Evolutionary conservation across 2,888 invertebrate genomes (phyloP), one percentile per base, ranked within the genome.

Genomic region (Himalopsyche japonica): DNA sequence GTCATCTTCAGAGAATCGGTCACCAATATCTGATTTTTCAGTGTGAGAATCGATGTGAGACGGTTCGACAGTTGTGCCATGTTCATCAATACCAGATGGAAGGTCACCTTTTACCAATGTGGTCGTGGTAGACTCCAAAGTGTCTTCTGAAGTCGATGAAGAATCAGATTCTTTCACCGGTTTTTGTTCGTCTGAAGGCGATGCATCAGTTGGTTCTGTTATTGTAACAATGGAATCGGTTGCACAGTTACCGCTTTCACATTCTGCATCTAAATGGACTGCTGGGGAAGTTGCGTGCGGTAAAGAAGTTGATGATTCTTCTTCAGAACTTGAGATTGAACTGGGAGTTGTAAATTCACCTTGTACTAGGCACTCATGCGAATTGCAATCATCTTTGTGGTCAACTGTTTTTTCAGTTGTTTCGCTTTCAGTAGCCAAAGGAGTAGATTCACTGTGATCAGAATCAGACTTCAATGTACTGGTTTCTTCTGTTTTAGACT

Each of bases 191-290:
- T 27, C 48, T 48, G 30, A 48, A 49, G 57, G 3, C 43, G 43
- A 43, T 64, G 81, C 30, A 64, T 27, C 27, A 12, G 30, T 30
- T 6, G 43, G 12, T 27, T 79, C 79, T 79, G 79, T 47, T 48
- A 47, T 18, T 12, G 79, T 8, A 24, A 79, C 37, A 2, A 47
- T 80, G 57, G 84, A 64, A 78, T 81, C 79, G 43, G 83, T 79
- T 3, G 82, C 24, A 82, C 86, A 86, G 15, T 49, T 82, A 34
- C 82, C 85, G 20, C 80, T 83, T 34, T 82, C 77, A 70, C 86
- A 86, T 76, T 81, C 78, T 70, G 79, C 78, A 77, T 34, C 48
- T 27, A 10, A 49, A 10, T 64, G 79, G 3, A 64, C 84, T 32
- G 20, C 43, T 34, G 37, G 15, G 15, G 76, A 32, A n/a, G 32